Base-by-base conservation (phyloP, 2,888 invertebrate species). In the Dilophus febrilis region DNA sequence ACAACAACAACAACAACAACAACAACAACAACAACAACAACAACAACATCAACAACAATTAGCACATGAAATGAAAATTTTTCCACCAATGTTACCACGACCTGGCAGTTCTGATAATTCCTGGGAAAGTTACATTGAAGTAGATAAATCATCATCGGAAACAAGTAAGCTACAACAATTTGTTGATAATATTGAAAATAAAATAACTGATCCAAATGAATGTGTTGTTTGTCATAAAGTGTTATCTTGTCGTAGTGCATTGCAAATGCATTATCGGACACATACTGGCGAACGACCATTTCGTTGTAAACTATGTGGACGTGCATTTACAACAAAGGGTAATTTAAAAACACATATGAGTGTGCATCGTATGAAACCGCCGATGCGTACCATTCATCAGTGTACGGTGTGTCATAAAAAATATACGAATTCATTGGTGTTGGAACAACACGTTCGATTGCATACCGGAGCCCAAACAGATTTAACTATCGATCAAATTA, bases 271-370 rank as follows among this genome's bases (percentile, higher is more conserved):
- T 66, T 95, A 95, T 63, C 72, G 62, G 37, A 62, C 62, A 2
- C 62, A 62, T 37, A 62, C 62, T 0, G 35, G 92, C 1, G 61
- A 61, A 43, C 50, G 61, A 38, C 97, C 97, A 4, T 97, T 91
- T 65, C 85, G 87, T 59, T 98, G 97, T 62, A 88, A 92, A 64
- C 86, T 95, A 47, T 98, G 97, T 64, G 91, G 92, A 35, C 74
- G 94, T 34, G 88, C 95, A 41, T 98, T 97, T 66, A 97, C 97
- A 41, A 97, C 97, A 39, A 97, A 97, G 66, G 97, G 97, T 44
- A 97, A 97, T 64, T 72, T 98, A 48, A 98, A 97, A 66, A 98
- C 97, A 4, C 97, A 98, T 67, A 97, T 98, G 97, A 94, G 95
- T 36, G 95, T 97, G 26, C 97, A 97, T 65, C 75, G 95, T 49